Conservation (phyloP, 2,113 vertebrate genomes). For the Ellobius talpinus region DNA sequence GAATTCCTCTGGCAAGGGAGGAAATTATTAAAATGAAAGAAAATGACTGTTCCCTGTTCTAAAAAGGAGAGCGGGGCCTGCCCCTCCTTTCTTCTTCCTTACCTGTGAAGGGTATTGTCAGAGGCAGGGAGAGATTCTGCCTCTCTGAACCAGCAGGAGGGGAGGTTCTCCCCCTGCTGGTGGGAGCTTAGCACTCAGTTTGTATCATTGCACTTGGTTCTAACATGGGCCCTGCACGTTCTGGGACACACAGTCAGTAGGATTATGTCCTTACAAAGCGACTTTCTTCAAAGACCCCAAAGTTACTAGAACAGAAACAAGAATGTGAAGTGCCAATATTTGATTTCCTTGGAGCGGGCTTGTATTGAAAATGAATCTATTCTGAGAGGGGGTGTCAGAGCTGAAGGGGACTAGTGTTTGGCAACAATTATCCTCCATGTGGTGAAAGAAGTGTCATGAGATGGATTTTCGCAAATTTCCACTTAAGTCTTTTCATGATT, state of each 20-base stretch:
- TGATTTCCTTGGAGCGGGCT: background rate
- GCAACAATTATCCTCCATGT: background rate
- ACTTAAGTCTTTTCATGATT: background rate
- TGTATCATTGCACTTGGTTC: background rate
- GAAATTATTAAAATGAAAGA: slow-evolving; percentile 77
- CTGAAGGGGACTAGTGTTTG: background rate
- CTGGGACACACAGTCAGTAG: background rate
- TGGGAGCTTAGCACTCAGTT: background rate
- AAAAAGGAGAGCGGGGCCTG: slow-evolving; percentile 67
- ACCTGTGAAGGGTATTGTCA: background rate
- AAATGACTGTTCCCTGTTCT: slow-evolving; percentile 78
- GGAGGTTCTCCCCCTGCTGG: background rate
- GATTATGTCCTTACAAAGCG: background rate
- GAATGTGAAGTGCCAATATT: no score
- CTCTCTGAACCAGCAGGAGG: background rate
- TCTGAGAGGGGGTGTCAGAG: background rate
- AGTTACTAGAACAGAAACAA: background rate
- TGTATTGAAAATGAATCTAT: background rate
- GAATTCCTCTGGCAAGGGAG: slow-evolving; percentile 74
- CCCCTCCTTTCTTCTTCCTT: slow-evolving; percentile 27
- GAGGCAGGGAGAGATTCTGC: background rate
- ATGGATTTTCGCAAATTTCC: background rate
- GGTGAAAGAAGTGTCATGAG: background rate
- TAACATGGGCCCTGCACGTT: background rate
- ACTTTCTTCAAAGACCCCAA: background rate